These are phyloP conservation scores for Leucopsar rothschildi DNA, from an alignment of 2,113 vertebrate genomes.

Conservation along the genomic window DNA sequence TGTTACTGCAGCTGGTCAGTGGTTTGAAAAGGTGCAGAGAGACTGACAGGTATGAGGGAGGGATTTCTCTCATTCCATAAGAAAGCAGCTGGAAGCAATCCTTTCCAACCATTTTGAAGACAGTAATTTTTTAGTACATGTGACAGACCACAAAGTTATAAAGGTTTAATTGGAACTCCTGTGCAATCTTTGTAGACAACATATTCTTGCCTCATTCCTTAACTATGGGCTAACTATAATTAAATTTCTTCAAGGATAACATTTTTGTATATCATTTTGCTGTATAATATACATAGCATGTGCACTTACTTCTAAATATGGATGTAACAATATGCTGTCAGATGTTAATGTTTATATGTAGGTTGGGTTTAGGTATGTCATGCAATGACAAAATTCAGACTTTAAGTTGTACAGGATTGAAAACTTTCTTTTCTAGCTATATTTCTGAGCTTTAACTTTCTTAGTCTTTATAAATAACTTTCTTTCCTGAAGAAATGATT, in stretches of 20 bases:
- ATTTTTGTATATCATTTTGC: neutral
- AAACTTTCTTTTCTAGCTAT: neutral
- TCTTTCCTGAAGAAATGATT: neutral
- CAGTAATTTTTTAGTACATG: neutral
- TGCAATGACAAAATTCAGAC: neutral
- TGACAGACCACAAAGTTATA: neutral
- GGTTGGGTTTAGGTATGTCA: neutral
- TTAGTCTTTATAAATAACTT: neutral
- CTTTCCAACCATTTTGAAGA: neutral
- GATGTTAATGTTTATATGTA: neutral
- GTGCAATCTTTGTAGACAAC: neutral
- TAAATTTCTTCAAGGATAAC: neutral
- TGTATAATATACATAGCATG: neutral
- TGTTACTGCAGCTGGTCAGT: neutral
- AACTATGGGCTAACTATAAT: neutral
- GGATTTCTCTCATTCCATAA: neutral
- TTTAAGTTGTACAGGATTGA: neutral
- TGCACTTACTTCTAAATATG: neutral
- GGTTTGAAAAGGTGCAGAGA: neutral
- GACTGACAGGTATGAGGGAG: neutral
- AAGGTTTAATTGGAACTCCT: neutral
- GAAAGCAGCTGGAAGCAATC: neutral
- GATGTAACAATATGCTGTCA: neutral
- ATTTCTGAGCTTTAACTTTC: neutral
- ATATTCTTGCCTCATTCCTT: neutral